Evolutionary conservation across 2,888 invertebrate genomes (phyloP), one percentile per base, ranked within the genome.

Genomic region (Endotricha flammealis): DNA sequence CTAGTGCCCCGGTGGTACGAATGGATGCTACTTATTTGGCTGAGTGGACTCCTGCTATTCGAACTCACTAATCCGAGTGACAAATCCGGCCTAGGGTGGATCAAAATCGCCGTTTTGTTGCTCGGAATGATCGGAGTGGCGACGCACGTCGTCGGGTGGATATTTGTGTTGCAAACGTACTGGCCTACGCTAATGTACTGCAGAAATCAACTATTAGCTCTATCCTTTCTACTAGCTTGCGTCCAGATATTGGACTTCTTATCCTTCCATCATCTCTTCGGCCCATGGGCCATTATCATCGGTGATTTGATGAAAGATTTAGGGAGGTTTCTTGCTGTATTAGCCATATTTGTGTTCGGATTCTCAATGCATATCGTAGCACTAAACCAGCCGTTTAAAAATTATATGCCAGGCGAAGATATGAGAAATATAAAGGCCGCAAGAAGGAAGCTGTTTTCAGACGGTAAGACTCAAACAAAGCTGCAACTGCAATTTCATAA

Each of bases 231-330:
- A 42, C 88, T 98, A 58, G 97, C 98, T 36, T 99, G 99, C 83
- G 97, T 99, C 31, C 98, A 99, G 85, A 96, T 99, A 62, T 88
- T 99, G 64, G 97, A 97, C 87, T 99, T 99, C 76, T 88, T 99
- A 31, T 98, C 98, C 12, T 99, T 99, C 74, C 99, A 99, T 79
- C 97, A 99, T 81, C 89, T 99, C 11, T 99, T 99, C 72, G 99
- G 99, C 29, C 99, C 99, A 0, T 99, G 99, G 99, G 99, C 99
- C 17, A 99, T 99, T 68, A 99, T 99, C 73, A 99, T 99, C 64
- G 95, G 98, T 12, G 95, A 96, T 76, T 88, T 96, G 37, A 93
- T 96, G 91, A 96, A 96, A 74, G 97, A 98, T 77, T 88, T 98
- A 53, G 95, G 95, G n/a, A 89, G 97, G 66, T 99, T 99, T 79